Base-by-base conservation (phyloP, 1,140 invertebrate genomes). In the Amphibalanus amphitrite region DNA sequence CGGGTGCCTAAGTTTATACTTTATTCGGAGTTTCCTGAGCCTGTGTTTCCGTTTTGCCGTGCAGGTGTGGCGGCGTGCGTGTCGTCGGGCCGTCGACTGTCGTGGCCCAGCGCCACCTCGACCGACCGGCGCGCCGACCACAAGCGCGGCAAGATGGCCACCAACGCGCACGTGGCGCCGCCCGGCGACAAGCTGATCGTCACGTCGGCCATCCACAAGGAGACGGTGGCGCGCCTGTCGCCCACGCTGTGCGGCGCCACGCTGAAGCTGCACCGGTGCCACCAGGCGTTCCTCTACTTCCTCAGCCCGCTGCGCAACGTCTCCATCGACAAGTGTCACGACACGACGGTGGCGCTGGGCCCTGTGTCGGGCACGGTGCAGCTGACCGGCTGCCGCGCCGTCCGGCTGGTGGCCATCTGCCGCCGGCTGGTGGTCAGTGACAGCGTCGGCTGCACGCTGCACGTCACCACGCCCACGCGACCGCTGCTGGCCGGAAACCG, bases 161-260 rank as follows among this genome's bases (percentile, higher is more conserved):
- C 68, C 68, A 59, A 59, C 68, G 38, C 68, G 28, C 38, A 70
- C 38, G 15, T 40, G 33, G 68, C 28, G 29, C 38, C 68, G 68
- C 38, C 68, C 29, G 29, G 10, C 10, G 38, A 69, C 29, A 33
- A 69, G 17, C 29, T 33, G 6, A 33, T 30, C 68, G 68, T 69
- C 33, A 30, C 29, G 13, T 40, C 68, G 6, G 68, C 68, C 6
- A 30, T 69, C 68, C 77, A 59, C 74, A 80, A 79, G 59, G 80
- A 81, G 74, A 81, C 80, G 72, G 74, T 81, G 29, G 80, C 81
- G 28, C 77, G 81, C 23, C 79, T 81, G 79, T 79, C 79, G 64
- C 80, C 80, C 76, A 77, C 81, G 69, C 77, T 78, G 70, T 79
- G 79, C 70, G 78, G 76, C 70, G 79, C 79, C 69, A 77, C 76